These are phyloP conservation scores for Thereva unica DNA, from an alignment of 2,888 invertebrate species.

Conservation along the genomic window DNA sequence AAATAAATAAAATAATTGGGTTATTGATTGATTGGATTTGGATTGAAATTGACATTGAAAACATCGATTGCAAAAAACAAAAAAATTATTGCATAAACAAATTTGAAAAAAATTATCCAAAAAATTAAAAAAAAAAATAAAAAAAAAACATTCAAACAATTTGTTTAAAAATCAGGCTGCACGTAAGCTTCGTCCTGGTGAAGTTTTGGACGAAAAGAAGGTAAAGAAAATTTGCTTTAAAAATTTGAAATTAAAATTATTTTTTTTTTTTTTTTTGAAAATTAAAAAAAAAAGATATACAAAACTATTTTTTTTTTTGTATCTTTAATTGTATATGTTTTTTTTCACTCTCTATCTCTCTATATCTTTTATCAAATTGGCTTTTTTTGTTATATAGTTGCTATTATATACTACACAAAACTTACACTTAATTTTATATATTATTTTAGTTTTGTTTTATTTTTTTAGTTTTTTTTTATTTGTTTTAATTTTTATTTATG, in stretches of 20 bases:
- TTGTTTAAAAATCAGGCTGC: conserved; percentile 64
- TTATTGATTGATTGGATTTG: not conserved
- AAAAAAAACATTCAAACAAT: conserved; percentile 24
- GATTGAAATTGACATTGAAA: not conserved
- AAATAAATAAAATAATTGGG: no score
- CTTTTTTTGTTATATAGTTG: no score
- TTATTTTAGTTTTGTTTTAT: no score
- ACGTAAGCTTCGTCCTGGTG: conserved; percentile 92
- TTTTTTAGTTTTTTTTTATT: no score
- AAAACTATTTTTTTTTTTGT: not conserved
- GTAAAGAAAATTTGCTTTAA: conserved; percentile 62
- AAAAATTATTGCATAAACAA: not conserved
- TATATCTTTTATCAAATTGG: no score
- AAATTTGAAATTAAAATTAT: conserved; percentile 35
- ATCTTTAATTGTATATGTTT: no score
- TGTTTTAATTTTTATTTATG: no score
- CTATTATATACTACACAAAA: no score
- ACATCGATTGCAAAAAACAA: not conserved
- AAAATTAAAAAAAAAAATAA: conserved; percentile 40
- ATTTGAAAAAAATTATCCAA: conserved; percentile 45
- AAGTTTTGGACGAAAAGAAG: conserved; percentile 92
- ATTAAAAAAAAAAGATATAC: conserved; percentile 40
- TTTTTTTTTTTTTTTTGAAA: conserved; percentile 9
- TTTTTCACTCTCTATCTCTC: no score
- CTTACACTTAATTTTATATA: no score